Evolutionary conservation across 2,113 vertebrate species (phyloP).

Genomic region (Raja brachyura): DNA sequence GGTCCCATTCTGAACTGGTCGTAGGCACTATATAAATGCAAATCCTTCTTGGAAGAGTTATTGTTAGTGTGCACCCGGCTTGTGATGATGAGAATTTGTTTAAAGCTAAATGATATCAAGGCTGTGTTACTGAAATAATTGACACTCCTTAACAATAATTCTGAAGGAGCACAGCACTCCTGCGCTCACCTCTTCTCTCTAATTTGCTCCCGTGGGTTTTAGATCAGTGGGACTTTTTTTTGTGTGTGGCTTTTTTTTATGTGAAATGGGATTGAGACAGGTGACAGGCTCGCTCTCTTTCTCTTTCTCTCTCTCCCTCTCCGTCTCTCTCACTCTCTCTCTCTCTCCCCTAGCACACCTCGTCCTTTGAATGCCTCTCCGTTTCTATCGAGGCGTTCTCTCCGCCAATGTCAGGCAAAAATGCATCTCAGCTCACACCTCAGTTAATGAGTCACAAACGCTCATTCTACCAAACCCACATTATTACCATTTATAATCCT

Average conservation of each 20-base stretch:
- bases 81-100: conserved; percentile 8
- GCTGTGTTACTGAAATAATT: background rate
- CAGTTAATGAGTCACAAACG: conserved; percentile 83
- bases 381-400: conserved; percentile 45
- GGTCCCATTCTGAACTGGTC: no score
- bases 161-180: conserved; percentile 16
- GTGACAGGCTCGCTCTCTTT: conserved; percentile 37
- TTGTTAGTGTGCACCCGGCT: background rate
- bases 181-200: background rate
- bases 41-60: background rate
- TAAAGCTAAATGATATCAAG: background rate
- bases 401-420: conserved; percentile 62
- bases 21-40: no score
- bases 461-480: conserved; percentile 80
- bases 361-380: conserved; percentile 42
- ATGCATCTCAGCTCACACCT: conserved; percentile 64
- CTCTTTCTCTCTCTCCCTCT: background rate
- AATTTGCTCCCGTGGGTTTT: background rate
- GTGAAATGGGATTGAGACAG: conserved; percentile 33
- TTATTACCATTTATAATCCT: conserved; percentile 98
- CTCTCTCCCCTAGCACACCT: conserved; percentile 11
- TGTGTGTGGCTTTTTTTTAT: conserved; percentile 43
- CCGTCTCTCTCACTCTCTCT: no score
- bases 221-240: background rate
- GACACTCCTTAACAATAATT: background rate